phyloP scores from a whole-genome alignment of 2,888 invertebrate species.

The Meiosimyza platycephala region DNA sequence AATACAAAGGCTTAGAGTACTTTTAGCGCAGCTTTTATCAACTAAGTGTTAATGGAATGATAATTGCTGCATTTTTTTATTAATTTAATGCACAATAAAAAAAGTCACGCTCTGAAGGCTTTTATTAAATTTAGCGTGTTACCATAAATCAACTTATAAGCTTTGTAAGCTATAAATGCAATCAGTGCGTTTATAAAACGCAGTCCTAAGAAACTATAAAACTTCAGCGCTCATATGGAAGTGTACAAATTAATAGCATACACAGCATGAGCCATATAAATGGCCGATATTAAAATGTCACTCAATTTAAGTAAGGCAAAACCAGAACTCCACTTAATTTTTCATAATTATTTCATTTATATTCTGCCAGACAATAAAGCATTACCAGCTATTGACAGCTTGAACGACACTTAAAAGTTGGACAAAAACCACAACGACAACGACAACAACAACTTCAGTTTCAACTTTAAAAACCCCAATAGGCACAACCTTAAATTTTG shows the following conservation, averaged over 20 bases:
- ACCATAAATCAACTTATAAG: background rate
- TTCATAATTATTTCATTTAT: conserved; percentile 12
- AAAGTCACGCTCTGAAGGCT: too few relatives aligned
- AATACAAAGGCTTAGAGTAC: too few relatives aligned
- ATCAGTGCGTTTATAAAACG: background rate
- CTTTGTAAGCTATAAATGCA: background rate
- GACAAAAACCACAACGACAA: background rate
- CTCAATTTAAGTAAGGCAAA: background rate
- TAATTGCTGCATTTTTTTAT: too few relatives aligned
- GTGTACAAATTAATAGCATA: background rate
- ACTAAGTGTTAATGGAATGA: too few relatives aligned
- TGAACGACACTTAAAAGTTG: background rate
- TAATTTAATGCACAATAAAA: too few relatives aligned
- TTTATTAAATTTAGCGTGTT: too few relatives aligned
- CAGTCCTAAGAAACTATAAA: background rate
- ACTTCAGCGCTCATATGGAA: background rate
- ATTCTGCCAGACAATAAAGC: background rate
- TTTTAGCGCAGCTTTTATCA: too few relatives aligned
- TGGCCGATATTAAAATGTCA: conserved; percentile 1
- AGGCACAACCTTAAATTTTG: too few relatives aligned
- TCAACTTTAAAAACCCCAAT: too few relatives aligned
- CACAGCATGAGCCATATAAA: too few relatives aligned
- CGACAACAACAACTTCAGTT: background rate
- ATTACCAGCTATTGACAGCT: conserved; percentile 3
- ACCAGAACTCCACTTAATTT: background rate